These are phyloP conservation scores for Apaloderma vittatum DNA, from an alignment of 2,113 vertebrate species.

Conservation along the genomic window DNA sequence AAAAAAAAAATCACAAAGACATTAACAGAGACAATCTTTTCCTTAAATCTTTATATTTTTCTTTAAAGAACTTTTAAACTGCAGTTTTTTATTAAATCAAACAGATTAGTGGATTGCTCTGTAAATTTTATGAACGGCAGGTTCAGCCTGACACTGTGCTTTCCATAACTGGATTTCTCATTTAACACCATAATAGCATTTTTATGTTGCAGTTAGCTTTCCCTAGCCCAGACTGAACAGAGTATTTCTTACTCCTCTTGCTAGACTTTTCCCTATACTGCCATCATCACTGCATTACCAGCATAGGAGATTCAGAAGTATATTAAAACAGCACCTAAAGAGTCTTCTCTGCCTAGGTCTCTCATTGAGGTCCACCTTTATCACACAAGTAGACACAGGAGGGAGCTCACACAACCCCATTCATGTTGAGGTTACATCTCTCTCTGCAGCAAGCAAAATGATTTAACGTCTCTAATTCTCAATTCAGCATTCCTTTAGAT, in stretches of 20 bases:
- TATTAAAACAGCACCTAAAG: not conserved
- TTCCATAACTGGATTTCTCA: not conserved
- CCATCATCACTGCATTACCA: not conserved
- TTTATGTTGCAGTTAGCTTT: slow-evolving; percentile 18
- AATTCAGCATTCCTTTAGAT: not conserved
- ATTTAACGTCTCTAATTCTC: not conserved
- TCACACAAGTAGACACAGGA: slow-evolving; percentile 67
- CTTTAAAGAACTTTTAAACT: not conserved
- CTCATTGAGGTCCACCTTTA: slow-evolving; percentile 24
- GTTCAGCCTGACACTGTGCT: not conserved
- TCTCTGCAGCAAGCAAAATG: not conserved
- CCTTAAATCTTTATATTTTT: not conserved
- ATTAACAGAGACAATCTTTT: not conserved
- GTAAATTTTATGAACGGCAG: not conserved
- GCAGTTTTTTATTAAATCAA: not conserved
- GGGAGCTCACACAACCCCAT: slow-evolving; percentile 71
- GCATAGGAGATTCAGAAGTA: not conserved
- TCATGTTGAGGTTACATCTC: slow-evolving; percentile 8
- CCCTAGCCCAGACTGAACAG: not conserved
- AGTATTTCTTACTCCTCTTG: not conserved
- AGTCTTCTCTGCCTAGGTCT: not conserved
- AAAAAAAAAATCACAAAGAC: not conserved
- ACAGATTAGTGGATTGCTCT: not conserved
- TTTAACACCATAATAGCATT: not conserved
- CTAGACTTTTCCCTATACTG: not conserved